Conservation (phyloP, 2,797 vertebrate genomes). For the Tinamus major region DNA sequence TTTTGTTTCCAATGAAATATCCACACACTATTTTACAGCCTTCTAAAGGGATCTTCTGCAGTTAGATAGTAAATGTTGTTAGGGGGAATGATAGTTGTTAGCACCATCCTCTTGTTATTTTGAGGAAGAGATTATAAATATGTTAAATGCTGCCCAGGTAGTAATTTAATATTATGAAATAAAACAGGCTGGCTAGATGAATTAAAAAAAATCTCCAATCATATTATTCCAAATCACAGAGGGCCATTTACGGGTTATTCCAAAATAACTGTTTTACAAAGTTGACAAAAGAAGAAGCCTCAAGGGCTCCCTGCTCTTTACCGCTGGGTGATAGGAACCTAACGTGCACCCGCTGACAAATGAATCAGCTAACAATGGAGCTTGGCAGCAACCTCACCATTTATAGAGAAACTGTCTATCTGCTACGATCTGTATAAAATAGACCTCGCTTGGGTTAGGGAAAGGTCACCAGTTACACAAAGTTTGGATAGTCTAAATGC, state of each 20-base stretch:
- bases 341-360: conserved; percentile 57
- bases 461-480: conserved; percentile 83
- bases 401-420: conserved; percentile 51
- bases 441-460: conserved; percentile 75
- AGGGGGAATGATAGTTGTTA: not conserved
- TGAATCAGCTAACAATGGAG: conserved; percentile 58
- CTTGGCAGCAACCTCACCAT: conserved; percentile 52
- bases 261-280: conserved; percentile 38
- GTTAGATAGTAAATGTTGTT: not conserved
- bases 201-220: not conserved
- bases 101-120: not conserved
- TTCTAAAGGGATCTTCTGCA: not conserved
- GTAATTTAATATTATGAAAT: not conserved
- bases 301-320: conserved; percentile 44
- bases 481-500: conserved; percentile 79
- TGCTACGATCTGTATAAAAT: conserved; percentile 62
- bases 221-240: not conserved
- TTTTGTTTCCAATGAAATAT: not conserved
- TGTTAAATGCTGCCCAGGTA: not conserved
- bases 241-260: conserved; percentile 34
- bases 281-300: conserved; percentile 55
- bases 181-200: not conserved
- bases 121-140: not conserved
- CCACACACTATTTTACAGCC: not conserved
- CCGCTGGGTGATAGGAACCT: conserved; percentile 44